These are phyloP conservation scores for Phallusia fumigata DNA, from an alignment of 23 tunicate genomes.

Conservation along the genomic window DNA sequence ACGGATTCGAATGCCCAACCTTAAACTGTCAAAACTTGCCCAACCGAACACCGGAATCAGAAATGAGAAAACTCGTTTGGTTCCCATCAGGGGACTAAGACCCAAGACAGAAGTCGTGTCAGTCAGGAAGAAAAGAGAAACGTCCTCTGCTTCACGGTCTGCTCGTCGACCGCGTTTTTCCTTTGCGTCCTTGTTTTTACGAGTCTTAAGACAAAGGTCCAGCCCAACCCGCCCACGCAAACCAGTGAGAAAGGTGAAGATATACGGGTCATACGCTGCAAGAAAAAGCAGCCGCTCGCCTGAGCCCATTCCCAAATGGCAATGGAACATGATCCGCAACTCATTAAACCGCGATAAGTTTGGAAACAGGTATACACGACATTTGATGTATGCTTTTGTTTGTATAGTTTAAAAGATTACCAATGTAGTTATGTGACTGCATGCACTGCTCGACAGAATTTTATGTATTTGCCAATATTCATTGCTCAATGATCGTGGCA, in stretches of 20 bases:
- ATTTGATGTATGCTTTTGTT: background rate
- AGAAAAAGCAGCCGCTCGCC: background rate
- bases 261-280: background rate
- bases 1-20: constrained; percentile 22
- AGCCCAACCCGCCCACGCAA: background rate
- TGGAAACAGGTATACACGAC: background rate
- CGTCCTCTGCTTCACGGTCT: background rate
- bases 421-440: no score
- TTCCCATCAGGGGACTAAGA: background rate
- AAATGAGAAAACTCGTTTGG: background rate
- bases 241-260: background rate
- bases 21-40: background rate
- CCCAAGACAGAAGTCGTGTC: background rate
- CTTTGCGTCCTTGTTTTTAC: background rate
- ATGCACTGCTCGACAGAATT: no score
- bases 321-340: constrained; percentile 15
- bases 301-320: constrained; percentile 2
- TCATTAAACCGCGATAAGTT: constrained; percentile 1
- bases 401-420: background rate
- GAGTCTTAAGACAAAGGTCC: background rate
- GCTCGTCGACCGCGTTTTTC: background rate
- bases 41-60: constrained; percentile 23
- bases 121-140: background rate
- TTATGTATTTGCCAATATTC: no score
- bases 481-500: no score